A percentile compares a stretch with the other conserved stretches of the same genome.
Conservation (phyloP, 2,797 vertebrate genomes). For the Notolabrus celidotus region DNA sequence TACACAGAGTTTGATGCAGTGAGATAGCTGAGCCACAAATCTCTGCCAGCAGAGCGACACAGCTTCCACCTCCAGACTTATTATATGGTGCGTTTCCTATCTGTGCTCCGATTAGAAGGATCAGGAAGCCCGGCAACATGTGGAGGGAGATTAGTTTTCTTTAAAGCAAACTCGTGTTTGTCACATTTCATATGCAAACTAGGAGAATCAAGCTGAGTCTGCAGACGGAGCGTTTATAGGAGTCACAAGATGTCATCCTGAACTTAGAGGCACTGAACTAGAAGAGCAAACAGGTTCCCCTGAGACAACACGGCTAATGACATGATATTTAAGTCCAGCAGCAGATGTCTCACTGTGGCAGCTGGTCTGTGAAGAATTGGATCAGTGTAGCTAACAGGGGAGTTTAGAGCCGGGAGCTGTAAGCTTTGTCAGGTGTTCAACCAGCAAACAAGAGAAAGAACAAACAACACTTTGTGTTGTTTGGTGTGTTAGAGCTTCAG, state of each 20-base stretch:
- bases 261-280: slow-evolving; percentile 1
- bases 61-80: slow-evolving; percentile 7
- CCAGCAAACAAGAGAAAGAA: too few species aligned
- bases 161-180: not conserved
- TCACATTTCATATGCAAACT: too few species aligned
- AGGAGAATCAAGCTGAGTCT: not conserved
- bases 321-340: not conserved
- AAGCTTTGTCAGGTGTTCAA: not conserved
- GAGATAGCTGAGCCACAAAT: slow-evolving; percentile 52
- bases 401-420: not conserved
- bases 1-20: slow-evolving; percentile 44
- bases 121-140: not conserved
- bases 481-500: too few species aligned
- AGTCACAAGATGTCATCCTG: not conserved
- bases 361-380: slow-evolving; percentile 1
- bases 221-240: not conserved
- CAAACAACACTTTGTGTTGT: too few species aligned
- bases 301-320: not conserved
- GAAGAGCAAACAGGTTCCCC: not conserved
- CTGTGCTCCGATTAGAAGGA: not conserved
- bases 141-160: too few species aligned
- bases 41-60: slow-evolving; percentile 12
- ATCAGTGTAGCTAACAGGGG: not conserved
- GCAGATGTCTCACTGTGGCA: slow-evolving; percentile 16
- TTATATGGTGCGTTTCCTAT: slow-evolving; percentile 3